Base-by-base conservation (phyloP, 2,888 invertebrate genomes). In the Piscicola geometra region DNA sequence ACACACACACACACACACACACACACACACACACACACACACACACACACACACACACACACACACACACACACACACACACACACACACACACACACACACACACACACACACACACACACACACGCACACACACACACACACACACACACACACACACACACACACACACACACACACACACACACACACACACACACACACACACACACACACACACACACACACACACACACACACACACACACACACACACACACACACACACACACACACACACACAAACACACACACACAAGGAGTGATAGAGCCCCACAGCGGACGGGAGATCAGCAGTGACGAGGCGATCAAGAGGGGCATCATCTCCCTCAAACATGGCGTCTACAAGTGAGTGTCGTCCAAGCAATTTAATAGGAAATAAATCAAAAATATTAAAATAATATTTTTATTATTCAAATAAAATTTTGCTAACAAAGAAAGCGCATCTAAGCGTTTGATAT, bases 341-440 rank as follows among this genome's bases (percentile, higher is more conserved):
- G 81, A 83, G 73, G 85, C 85, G 15, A 80, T 85, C 66, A 78
- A 80, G 0, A 81, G 82, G 50, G 83, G 83, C 3, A 80, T 84
- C 21, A 78, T 85, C 30, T 82, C 83, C 77, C 82, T 82, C 76
- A 79, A 82, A 15, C 80, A 82, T 76, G 78, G 76, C 30, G 30
- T 72, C 1, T 78, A 76, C 74, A 73, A 35, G 72, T 72, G 21
- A 25, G 5, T n/a, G n/a, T n/a, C n/a, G n/a, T n/a, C n/a, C n/a
- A n/a, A n/a, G n/a, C n/a, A n/a, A n/a, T n/a, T n/a, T n/a, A n/a
- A n/a, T n/a, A n/a, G n/a, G n/a, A n/a, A n/a, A n/a, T n/a, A n/a
- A n/a, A n/a, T n/a, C n/a, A n/a, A n/a, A n/a, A n/a, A n/a, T n/a
- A n/a, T n/a, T n/a, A n/a, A n/a, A n/a, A n/a, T n/a, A n/a, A n/a